Evolutionary conservation across 2,113 vertebrate genomes (phyloP), one percentile per base, ranked within the genome.

Genomic region (Seriola aureovittata): DNA sequence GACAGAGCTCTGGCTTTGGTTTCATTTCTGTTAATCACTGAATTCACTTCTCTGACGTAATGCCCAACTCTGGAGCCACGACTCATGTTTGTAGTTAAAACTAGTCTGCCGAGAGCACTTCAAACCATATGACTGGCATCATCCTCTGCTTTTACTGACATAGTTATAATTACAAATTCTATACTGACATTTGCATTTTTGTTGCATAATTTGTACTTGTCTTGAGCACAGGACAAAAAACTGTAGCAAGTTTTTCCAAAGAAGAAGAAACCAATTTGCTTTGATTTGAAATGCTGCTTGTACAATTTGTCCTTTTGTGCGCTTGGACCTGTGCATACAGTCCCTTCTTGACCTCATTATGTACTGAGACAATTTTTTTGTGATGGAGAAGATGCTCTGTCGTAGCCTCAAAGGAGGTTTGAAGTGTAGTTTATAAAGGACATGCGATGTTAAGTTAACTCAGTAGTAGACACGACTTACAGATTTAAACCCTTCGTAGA

Each of bases 31-130:
- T 46, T 46, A 44, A 44, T 78, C 59, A 55, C 57, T 59, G 12
- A 67, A 79, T 42, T 48, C 72, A 57, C 16, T 40, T 55, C 25
- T 9, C 54, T 81, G 81, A 78, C 48, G 32, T 71, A 44, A 78
- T 71, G 59, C 54, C 25, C 9, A 3, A 58, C 34, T 11, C 14
- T 50, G 32, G 25, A 71, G 80, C 72, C 73, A 81, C 67, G 21
- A 58, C 54, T 63, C 8, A 1, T 85, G 40, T 46, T 48, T 77
- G 36, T 65, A 8, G 50, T 75, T 78, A 79, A 29, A 13, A 57
- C 21, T 11, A n/a, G 42, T 48, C 64, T 75, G 69, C 52, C 13
- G 32, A 8, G 21, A 44, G 16, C n/a, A 32, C 42, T 32, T 74
- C 16, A 69, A 70, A 60, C 21, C 58, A 62, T 34, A 36, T 19